Evolutionary conservation across 2,113 vertebrate genomes (phyloP).

Genomic region (Mustela lutreola): DNA sequence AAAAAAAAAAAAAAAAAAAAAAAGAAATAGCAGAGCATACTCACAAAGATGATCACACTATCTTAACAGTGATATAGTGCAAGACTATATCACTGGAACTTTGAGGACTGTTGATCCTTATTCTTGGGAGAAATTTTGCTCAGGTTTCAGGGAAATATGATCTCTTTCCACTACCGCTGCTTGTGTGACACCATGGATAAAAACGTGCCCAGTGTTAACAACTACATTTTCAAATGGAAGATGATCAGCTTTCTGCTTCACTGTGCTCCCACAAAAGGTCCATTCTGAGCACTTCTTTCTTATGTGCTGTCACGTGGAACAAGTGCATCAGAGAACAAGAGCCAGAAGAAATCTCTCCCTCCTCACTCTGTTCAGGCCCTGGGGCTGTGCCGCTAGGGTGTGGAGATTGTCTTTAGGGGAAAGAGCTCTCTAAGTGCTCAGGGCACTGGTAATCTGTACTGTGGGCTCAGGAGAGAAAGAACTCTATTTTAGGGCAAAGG

Average conservation of each 20-base stretch:
- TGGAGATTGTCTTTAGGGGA: not conserved
- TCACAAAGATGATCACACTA: not conserved
- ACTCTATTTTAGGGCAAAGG: conserved; percentile 23
- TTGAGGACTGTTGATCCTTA: not conserved
- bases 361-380: not conserved
- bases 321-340: conserved; percentile 45
- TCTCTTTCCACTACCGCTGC: not conserved
- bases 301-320: not conserved
- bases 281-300: not conserved
- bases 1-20: no score
- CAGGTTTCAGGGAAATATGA: not conserved
- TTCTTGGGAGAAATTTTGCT: not conserved
- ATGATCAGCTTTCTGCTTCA: conserved; percentile 33
- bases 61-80: not conserved
- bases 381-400: conserved; percentile 18
- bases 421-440: not conserved
- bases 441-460: not conserved
- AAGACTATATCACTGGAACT: not conserved
- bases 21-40: not conserved
- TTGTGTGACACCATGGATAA: not conserved
- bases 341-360: conserved; percentile 50
- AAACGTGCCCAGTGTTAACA: not conserved
- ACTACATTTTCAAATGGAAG: conserved; percentile 47
- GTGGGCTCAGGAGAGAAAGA: not conserved
- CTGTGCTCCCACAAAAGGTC: not conserved